Conservation (phyloP, 2,797 vertebrate species). For the Eidolon dupreanum region DNA sequence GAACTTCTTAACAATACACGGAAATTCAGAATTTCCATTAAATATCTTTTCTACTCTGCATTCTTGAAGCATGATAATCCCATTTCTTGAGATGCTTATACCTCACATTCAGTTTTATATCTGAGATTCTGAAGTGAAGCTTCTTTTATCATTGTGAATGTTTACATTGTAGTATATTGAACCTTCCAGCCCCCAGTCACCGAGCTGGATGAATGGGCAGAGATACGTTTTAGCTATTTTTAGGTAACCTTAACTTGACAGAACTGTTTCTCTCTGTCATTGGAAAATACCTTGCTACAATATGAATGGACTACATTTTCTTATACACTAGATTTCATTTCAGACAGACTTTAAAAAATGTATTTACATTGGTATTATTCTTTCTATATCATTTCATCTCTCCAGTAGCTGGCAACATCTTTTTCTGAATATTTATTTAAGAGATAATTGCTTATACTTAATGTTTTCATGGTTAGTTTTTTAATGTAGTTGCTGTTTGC, state of each 20-base stretch:
- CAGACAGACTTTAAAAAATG: neutral
- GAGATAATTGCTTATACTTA: neutral
- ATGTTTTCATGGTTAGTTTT: slow-evolving; percentile 31
- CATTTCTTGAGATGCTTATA: neutral
- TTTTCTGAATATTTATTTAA: neutral
- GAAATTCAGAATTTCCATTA: slow-evolving; percentile 41
- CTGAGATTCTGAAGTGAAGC: slow-evolving; percentile 27
- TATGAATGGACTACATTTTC: slow-evolving; percentile 9
- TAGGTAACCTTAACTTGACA: slow-evolving; percentile 35
- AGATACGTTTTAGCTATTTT: neutral
- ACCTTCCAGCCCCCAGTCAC: neutral
- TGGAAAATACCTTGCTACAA: neutral
- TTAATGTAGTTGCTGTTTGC: neutral
- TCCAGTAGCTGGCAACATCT: neutral
- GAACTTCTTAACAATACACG: neutral
- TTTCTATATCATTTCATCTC: slow-evolving; percentile 12
- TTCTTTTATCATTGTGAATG: slow-evolving; percentile 8
- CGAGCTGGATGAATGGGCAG: neutral
- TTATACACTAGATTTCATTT: slow-evolving; percentile 48
- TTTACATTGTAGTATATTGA: neutral
- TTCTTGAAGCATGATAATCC: neutral
- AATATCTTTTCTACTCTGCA: neutral
- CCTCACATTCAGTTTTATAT: neutral
- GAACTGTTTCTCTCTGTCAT: slow-evolving; percentile 19
- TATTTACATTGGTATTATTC: neutral